Percentiles rank a stretch among this genome's conserved stretches.
phyloP scores from a whole-genome alignment of 1,140 invertebrate species.

The Hypothenemus hampei region DNA sequence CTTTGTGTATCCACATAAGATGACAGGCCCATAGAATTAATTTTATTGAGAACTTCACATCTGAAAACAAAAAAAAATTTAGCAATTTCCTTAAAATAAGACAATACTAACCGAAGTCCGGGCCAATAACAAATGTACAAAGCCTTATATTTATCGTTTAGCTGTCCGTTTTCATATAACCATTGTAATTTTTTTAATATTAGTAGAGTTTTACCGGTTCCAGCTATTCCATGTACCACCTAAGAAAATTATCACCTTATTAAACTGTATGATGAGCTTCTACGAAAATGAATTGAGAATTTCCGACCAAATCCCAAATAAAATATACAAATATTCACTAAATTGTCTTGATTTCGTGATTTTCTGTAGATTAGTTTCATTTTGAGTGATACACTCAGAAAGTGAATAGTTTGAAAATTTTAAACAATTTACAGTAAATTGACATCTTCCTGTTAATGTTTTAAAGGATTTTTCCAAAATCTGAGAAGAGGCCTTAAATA shows the following conservation, averaged over 20 bases:
- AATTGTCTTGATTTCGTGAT: too few relatives aligned
- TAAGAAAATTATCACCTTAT: constrained; percentile 4
- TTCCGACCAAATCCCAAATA: too few relatives aligned
- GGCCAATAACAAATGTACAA: constrained; percentile 46
- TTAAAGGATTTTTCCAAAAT: too few relatives aligned
- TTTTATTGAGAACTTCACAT: constrained; percentile 38
- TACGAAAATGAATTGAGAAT: too few relatives aligned
- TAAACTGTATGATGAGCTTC: too few relatives aligned
- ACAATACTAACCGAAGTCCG: constrained; percentile 38
- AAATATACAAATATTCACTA: too few relatives aligned
- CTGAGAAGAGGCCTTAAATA: too few relatives aligned
- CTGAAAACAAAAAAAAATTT: constrained; percentile 21
- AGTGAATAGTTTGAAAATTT: too few relatives aligned
- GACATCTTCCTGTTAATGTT: too few relatives aligned
- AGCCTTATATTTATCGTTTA: constrained; percentile 40
- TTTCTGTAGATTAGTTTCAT: too few relatives aligned
- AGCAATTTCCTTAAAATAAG: not conserved
- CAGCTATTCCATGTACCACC: constrained; percentile 44
- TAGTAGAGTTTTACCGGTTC: constrained; percentile 44
- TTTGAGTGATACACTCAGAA: too few relatives aligned
- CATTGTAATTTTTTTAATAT: constrained; percentile 42
- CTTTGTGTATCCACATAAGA: constrained; percentile 41
- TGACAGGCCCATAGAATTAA: constrained; percentile 38
- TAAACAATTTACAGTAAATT: too few relatives aligned
- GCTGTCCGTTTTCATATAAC: constrained; percentile 34